These are phyloP conservation scores for Manis javanica DNA, from an alignment of 2,797 vertebrate genomes.

Conservation along the genomic window DNA sequence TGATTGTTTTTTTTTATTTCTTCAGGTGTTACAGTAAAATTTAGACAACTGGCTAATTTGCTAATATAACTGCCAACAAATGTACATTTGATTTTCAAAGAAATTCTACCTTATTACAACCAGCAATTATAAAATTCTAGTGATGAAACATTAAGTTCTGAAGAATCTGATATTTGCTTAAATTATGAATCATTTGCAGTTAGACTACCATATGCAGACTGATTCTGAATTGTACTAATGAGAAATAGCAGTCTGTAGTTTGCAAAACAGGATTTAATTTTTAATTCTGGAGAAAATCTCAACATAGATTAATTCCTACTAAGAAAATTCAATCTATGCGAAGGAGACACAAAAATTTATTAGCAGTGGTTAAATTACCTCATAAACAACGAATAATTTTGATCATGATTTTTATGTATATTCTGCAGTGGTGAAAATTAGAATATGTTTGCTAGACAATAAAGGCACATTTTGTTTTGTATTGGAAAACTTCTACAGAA, in stretches of 20 bases:
- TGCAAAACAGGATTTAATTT: conserved; percentile 22
- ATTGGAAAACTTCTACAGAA: background rate
- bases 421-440: background rate
- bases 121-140: conserved; percentile 8
- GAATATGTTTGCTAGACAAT: background rate
- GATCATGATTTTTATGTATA: background rate
- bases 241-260: background rate
- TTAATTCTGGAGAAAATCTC: background rate
- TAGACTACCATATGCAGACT: background rate
- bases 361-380: conserved; percentile 16
- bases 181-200: conserved; percentile 48
- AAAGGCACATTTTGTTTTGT: background rate
- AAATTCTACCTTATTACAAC: conserved; percentile 44
- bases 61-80: background rate
- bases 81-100: background rate
- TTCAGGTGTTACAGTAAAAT: conserved; percentile 39
- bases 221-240: conserved; percentile 4
- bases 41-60: conserved; percentile 15
- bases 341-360: background rate
- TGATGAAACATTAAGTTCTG: background rate
- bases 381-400: background rate
- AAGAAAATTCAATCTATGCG: background rate
- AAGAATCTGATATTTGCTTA: conserved; percentile 20
- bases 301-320: background rate
- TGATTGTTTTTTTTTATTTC: conserved; percentile 8